A percentile compares a stretch with the other conserved stretches of the same genome.
phyloP scores from a whole-genome alignment of 2,113 vertebrate species.

The Sinocyclocheilus anshuiensis region DNA sequence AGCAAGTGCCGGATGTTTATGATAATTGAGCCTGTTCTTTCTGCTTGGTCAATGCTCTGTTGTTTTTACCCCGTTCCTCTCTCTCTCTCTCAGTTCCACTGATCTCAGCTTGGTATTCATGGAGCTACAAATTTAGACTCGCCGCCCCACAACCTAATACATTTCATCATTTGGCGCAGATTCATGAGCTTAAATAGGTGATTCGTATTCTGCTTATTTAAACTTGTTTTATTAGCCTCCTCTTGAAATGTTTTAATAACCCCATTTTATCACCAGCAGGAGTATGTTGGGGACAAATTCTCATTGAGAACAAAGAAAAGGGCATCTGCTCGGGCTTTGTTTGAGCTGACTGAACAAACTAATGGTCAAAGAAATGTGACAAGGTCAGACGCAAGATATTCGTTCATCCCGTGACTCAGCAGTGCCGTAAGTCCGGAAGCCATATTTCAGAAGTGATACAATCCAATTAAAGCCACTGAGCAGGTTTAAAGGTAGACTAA shows the following conservation, averaged over 20 bases:
- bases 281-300: not conserved
- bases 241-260: constrained; percentile 25
- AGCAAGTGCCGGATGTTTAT: constrained; percentile 74
- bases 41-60: constrained; percentile 48
- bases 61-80: constrained; percentile 38
- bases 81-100: constrained; percentile 49
- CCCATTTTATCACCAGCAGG: constrained; percentile 13
- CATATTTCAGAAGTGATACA: constrained; percentile 57
- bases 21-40: constrained; percentile 73
- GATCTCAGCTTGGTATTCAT: constrained; percentile 33
- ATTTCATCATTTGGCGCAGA: constrained; percentile 22
- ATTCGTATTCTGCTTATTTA: constrained; percentile 43
- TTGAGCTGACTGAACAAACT: not conserved
- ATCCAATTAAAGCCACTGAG: constrained; percentile 69
- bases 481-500: constrained; percentile 68
- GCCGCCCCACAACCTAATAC: constrained; percentile 35
- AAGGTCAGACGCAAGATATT: constrained; percentile 27
- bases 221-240: constrained; percentile 23
- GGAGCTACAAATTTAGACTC: constrained; percentile 18
- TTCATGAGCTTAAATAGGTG: constrained; percentile 12
- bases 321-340: not conserved
- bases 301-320: not conserved
- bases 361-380: constrained; percentile 8
- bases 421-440: constrained; percentile 8
- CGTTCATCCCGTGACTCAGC: constrained; percentile 13